Base-by-base conservation (phyloP, 1,140 invertebrate species). In the Centruroides vittatus region DNA sequence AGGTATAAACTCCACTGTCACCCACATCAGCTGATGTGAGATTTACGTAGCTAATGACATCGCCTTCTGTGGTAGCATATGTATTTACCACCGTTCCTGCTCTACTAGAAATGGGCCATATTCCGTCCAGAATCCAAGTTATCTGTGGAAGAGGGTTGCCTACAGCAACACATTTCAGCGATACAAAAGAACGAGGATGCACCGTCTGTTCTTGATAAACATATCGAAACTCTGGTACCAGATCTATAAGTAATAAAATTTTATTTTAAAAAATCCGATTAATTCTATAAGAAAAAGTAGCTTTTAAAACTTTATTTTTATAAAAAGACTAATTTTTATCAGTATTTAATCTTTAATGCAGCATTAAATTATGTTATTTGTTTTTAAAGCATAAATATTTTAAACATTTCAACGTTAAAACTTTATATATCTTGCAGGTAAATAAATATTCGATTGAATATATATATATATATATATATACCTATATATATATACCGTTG, bases 101-200 rank as follows among this genome's bases (percentile, higher is more conserved):
- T 41, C 61, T 48, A 47, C 52, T 62, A n/a, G 60, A 55, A 49
- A 66, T 35, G 35, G 61, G 59, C 65, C 65, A 63, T 53, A 60
- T 60, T 48, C 60, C 89, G 74, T 96, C 93, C 11, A 96, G 78
- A 74, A 87, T 86, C 93, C 93, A 97, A 7, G 84, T 86, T 60
- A 97, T 91, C 76, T 90, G 88, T 57, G 93, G 93, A 12, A 87
- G 88, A 7, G 93, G 93, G 74, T 93, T 95, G 56, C 90, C 90
- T 12, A 85, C 84, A 1, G 86, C 86, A 9, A 82, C 79, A 74
- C 87, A 89, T 69, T 86, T 86, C 5, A 97, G 76, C 61, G 86
- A 87, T 11, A 92, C 83, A 55, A 83, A 83, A 35, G 86, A 86
- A 52, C 89, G 89, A 0, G 89, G 88, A 66, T 90, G 85, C 62